phyloP scores from a whole-genome alignment of 1,140 invertebrate genomes.

The Zelostemma sp. region DNA sequence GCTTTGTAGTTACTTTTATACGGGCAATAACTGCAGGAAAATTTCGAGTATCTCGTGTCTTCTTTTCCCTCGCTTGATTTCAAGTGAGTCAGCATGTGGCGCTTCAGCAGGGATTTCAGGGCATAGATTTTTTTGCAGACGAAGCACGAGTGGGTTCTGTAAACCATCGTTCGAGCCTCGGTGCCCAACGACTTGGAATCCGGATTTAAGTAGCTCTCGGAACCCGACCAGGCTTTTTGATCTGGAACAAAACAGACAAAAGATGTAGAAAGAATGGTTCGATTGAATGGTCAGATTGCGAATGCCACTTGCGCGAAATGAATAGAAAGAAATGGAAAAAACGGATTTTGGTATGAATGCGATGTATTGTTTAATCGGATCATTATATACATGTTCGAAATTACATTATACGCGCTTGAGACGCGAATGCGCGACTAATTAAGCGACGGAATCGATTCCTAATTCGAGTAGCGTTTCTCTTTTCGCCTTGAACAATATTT shows the following conservation, averaged over 20 bases:
- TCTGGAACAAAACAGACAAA: slow-evolving; percentile 31
- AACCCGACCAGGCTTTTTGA: slow-evolving; percentile 14
- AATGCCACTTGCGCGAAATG: too few species aligned
- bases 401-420: too few species aligned
- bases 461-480: too few species aligned
- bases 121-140: slow-evolving; percentile 64
- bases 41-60: slow-evolving; percentile 55
- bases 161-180: not conserved
- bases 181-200: not conserved
- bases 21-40: slow-evolving; percentile 55
- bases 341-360: too few species aligned
- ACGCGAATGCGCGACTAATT: too few species aligned
- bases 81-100: slow-evolving; percentile 65
- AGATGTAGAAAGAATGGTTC: slow-evolving; percentile 24
- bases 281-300: too few species aligned
- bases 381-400: too few species aligned
- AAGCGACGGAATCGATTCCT: too few species aligned
- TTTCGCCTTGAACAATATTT: too few species aligned
- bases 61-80: slow-evolving; percentile 44
- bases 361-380: too few species aligned
- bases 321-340: too few species aligned
- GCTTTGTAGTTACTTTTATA: slow-evolving; percentile 64
- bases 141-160: slow-evolving; percentile 55
- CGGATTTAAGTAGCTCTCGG: slow-evolving; percentile 12
- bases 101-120: slow-evolving; percentile 60